phyloP scores from a whole-genome alignment of 2,797 vertebrate species.

The Coreius guichenoti region DNA sequence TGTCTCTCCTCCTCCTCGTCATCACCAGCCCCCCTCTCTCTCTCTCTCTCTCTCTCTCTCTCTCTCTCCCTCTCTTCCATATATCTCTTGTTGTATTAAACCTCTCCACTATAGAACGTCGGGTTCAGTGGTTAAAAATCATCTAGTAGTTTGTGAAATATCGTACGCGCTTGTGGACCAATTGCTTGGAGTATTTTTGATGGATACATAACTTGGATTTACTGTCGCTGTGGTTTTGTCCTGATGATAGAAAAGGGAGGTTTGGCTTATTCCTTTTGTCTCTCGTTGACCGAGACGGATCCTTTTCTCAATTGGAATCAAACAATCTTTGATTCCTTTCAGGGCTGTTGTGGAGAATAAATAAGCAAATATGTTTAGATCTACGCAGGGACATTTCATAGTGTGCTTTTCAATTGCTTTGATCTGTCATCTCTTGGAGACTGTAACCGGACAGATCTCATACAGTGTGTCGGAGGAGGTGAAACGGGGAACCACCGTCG shows the following conservation, averaged over 20 bases:
- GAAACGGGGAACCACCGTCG: slow-evolving; percentile 68
- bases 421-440: slow-evolving; percentile 52
- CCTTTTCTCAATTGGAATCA: background rate
- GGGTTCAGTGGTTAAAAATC: background rate
- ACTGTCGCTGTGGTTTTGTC: background rate
- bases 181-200: background rate
- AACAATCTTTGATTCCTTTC: background rate
- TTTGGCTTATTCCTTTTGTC: slow-evolving; percentile 41
- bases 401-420: slow-evolving; percentile 47
- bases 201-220: slow-evolving; percentile 27
- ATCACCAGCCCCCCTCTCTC: background rate
- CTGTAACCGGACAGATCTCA: slow-evolving; percentile 57
- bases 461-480: slow-evolving; percentile 69
- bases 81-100: background rate
- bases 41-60: background rate
- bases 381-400: slow-evolving; percentile 11
- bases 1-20: slow-evolving; percentile 32
- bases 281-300: background rate
- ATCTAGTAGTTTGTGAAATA: background rate
- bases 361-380: slow-evolving; percentile 46
- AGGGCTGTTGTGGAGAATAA: background rate
- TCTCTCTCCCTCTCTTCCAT: background rate
- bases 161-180: background rate
- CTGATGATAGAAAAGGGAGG: background rate
- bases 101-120: background rate